Evolutionary conservation across 2,888 invertebrate species (phyloP), one percentile per base, ranked within the genome.

Genomic region (Bugulina stolonifera): DNA sequence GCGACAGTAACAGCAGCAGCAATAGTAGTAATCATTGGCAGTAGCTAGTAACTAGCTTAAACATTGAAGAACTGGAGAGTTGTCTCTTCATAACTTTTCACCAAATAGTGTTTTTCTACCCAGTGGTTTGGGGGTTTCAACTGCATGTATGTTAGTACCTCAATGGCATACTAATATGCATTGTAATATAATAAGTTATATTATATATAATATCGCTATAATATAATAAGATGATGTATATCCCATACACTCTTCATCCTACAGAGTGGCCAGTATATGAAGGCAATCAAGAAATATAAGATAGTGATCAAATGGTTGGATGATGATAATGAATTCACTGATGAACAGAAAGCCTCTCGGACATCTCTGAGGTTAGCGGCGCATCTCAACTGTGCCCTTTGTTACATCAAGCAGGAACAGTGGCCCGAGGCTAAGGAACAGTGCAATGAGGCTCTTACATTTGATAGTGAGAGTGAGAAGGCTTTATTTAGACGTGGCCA

Each of bases 241-340:
- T n/a, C n/a, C 52, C 10, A 52, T 52, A 25, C n/a, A 14, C 5
- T 25, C 57, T 22, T 57, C 27, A 14, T 32, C 71, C 75, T 75
- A 52, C 76, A 85, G 83, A 81, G 87, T 0, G 89, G 88, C 73
- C 93, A 94, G 82, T 90, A 88, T 78, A 85, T 86, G 72, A 79
- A 93, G 77, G 96, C 98, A 0, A 87, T 91, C 69, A 93, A 92
- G 82, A 91, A 94, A 88, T 97, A 97, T 83, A 90, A 90, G 78
- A 91, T 91, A 81, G 89, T 93, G 52, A 84, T 89, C 10, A 86
- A 89, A 0, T 89, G 88, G 77, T 80, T 93, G 73, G 89, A 89
- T 76, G 79, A 81, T 77, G 88, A 89, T 77, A 86, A 86, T 75
- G 85, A 84, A 73, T 79, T 82, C 73, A 81, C 83, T 74, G 86